Base-by-base conservation (phyloP, 2,113 vertebrate species). In the Stercorarius parasiticus region DNA sequence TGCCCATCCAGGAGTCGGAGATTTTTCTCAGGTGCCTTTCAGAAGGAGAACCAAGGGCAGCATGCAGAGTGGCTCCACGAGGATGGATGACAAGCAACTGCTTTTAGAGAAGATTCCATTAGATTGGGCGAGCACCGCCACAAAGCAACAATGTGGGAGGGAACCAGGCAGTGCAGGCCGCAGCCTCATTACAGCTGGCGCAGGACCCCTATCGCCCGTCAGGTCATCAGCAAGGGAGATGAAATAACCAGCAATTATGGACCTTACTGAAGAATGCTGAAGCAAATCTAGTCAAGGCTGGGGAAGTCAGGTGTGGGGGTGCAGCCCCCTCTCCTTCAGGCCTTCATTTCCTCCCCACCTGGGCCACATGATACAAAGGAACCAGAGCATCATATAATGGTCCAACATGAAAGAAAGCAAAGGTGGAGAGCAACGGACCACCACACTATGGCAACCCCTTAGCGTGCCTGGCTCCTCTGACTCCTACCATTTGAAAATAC, bases 121-220 rank as follows among this genome's bases (percentile, higher is more conserved):
- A 43, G 40, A 20, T 23, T 1, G 2, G 47, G 61, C 2, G 8
- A 78, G 5, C 11, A 36, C 11, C 5, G 2, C 19, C 49, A 45
- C 67, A 76, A 45, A 45, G 17, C 43, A 88, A 50, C 22, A 29
- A 17, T 30, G 53, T 43, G 25, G 19, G 73, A 70, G 11, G 50
- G 77, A 47, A 62, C 17, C 21, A 38, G 30, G 14, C 50, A 78
- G 74, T 3, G 1, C 19, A 26, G 9, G 5, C 34, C 15, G 42
- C 27, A 66, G 49, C 40, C 34, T 15, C 15, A 45, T 22, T 23
- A 27, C 67, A 95, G 64, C 38, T 1, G 4, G 16, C 29, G 12
- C 0, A 4, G 49, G 30, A 84, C n/a, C 52, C n/a, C 26, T 26
- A 22, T 32, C 3, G 1, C 36, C 49, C 36, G 6, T 27, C 42